A percentile compares a stretch with the other conserved stretches of the same genome.
These are phyloP conservation scores for Trigoniulus corallinus DNA, from an alignment of 1,140 invertebrate genomes.

Conservation along the genomic window DNA sequence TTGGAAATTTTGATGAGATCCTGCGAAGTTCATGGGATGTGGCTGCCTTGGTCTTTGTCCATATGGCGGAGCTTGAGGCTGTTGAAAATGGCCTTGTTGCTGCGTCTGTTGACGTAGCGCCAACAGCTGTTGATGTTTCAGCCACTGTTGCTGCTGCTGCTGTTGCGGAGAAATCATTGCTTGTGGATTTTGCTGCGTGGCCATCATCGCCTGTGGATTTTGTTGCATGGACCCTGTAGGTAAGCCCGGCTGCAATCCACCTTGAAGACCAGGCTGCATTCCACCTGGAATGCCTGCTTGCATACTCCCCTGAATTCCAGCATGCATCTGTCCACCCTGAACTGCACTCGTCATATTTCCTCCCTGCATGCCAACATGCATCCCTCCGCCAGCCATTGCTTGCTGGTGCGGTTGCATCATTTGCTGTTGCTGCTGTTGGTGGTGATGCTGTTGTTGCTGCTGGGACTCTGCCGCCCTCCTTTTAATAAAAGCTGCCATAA, in stretches of 20 bases:
- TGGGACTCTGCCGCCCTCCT: conserved; percentile 47
- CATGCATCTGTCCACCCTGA: conserved; percentile 10
- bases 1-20: conserved; percentile 16
- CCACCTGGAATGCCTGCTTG: conserved; percentile 11
- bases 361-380: conserved; percentile 10
- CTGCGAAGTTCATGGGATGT: conserved; percentile 19
- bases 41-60: conserved; percentile 20
- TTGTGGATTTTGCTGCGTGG: conserved; percentile 18
- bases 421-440: conserved; percentile 24
- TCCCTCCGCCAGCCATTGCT: conserved; percentile 15
- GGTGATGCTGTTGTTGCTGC: conserved; percentile 17
- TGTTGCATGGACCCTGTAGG: conserved; percentile 18
- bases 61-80: conserved; percentile 20
- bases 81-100: conserved; percentile 26
- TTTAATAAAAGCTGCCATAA: conserved; percentile 94
- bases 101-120: conserved; percentile 33
- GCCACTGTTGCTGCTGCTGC: conserved; percentile 24
- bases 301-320: conserved; percentile 9
- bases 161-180: conserved; percentile 8
- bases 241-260: conserved; percentile 17
- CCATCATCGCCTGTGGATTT: conserved; percentile 11
- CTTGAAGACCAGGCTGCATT: conserved; percentile 16
- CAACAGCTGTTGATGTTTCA: conserved; percentile 37
- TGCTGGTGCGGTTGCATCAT: conserved; percentile 26
- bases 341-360: conserved; percentile 8